These are phyloP conservation scores for Zaprionus ghesquierei DNA, from an alignment of 1,140 invertebrate species.

Conservation along the genomic window DNA sequence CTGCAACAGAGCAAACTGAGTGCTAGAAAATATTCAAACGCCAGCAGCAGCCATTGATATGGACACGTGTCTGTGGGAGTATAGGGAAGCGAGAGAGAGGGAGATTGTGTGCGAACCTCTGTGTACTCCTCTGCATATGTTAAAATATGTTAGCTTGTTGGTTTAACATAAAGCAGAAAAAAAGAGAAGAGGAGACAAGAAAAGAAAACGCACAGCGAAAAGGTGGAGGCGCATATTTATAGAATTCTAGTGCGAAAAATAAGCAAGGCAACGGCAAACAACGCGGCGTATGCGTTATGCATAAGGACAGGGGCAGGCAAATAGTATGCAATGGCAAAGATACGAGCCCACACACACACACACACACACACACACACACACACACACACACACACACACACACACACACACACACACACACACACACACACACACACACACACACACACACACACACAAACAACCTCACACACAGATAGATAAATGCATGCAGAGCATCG, in stretches of 20 bases:
- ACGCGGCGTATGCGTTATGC: constrained; percentile 63
- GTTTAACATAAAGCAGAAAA: constrained; percentile 65
- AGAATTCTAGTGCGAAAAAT: constrained; percentile 46
- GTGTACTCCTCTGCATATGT: constrained; percentile 62
- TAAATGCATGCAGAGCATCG: constrained; percentile 38
- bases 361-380: constrained; percentile 13
- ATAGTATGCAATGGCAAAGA: constrained; percentile 32
- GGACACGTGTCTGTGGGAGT: constrained; percentile 57
- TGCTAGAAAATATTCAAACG: constrained; percentile 72
- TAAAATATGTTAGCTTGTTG: constrained; percentile 81
- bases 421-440: constrained; percentile 8
- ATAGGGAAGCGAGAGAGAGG: constrained; percentile 2
- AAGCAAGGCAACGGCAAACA: constrained; percentile 14
- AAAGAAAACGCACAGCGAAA: constrained; percentile 52
- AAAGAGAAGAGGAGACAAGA: background rate
- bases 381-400: constrained; percentile 10
- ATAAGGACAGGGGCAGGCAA: constrained; percentile 16
- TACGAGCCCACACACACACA: constrained; percentile 20
- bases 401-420: constrained; percentile 8
- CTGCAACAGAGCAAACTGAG: constrained; percentile 8
- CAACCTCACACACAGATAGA: constrained; percentile 25
- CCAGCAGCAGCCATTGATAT: constrained; percentile 70
- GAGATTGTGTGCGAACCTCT: constrained; percentile 9
- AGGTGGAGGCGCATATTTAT: constrained; percentile 76
- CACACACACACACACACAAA: constrained; percentile 10